Evolutionary conservation across 53 echinoderm and acorn worm genomes (phyloP).

Genomic region (Henricia sp.): DNA sequence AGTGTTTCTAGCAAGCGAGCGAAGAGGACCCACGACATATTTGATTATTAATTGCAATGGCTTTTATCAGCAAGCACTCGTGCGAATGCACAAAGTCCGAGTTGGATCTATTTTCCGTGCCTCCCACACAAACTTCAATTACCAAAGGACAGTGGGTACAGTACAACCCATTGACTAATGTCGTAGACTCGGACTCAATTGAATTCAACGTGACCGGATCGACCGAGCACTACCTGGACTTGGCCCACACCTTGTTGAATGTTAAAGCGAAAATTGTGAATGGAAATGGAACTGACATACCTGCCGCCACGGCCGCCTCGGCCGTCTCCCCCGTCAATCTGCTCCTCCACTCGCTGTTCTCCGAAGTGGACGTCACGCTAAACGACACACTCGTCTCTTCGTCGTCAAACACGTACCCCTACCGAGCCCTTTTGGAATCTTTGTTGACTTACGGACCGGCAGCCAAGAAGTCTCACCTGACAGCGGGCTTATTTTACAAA

Average conservation of each 20-base stretch:
- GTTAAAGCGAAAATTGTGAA: slow-evolving; percentile 66
- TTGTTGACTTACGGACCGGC: slow-evolving; percentile 59
- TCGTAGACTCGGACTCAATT: slow-evolving; percentile 33
- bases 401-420: slow-evolving; percentile 72
- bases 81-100: slow-evolving; percentile 59
- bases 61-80: slow-evolving; percentile 54
- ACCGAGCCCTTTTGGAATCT: slow-evolving; percentile 70
- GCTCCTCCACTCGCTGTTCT: slow-evolving; percentile 74
- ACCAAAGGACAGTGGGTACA: slow-evolving; percentile 28
- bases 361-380: slow-evolving; percentile 78
- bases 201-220: no score
- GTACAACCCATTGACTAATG: slow-evolving; percentile 57
- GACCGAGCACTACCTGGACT: slow-evolving; percentile 68
- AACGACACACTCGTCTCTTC: slow-evolving; percentile 72
- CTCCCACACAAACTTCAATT: slow-evolving; percentile 52
- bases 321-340: slow-evolving; percentile 75
- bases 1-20: slow-evolving; percentile 24
- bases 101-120: slow-evolving; percentile 51
- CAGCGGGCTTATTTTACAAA: slow-evolving; percentile 60
- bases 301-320: slow-evolving; percentile 47
- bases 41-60: slow-evolving; percentile 20
- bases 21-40: slow-evolving; percentile 42
- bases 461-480: slow-evolving; percentile 49
- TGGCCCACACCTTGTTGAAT: slow-evolving; percentile 64
- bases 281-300: slow-evolving; percentile 60